Base-by-base conservation (phyloP, 1,140 invertebrate species). In the Panonychus citri region DNA sequence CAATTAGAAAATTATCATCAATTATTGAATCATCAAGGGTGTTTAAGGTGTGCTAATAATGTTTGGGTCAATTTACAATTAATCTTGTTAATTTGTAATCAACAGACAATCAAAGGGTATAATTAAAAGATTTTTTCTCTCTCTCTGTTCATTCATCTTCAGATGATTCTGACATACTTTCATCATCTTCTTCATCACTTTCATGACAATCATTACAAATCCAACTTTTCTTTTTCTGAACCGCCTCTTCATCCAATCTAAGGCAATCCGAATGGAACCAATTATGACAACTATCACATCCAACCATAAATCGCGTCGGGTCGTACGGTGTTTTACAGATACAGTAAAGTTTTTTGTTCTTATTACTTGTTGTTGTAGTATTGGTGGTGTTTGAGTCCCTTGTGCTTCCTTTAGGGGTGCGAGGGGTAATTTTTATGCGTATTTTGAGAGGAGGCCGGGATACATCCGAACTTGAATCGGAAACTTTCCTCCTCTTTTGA, bases 181-280 rank as follows among this genome's bases (percentile, higher is more conserved):
- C 27, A 12, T 27, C 24, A 26, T 51, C 49, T 37, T 34, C 52
- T 8, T 24, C 34, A 37, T 19, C 28, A 25, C 21, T 39, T 49
- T 64, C 61, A 56, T 64, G 61, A 67, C 88, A 94, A 64, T 88
- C 85, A 7, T 77, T 76, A 66, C 89, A 94, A 51, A 93, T 78
- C 59, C 74, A 78, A 65, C 88, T 84, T 24, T 86, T 83, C 65
- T 95, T 77, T 8, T 78, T 79, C 68, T 90, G 87, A 54, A 87
- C 90, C 73, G 86, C 84, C 66, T 83, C 81, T 68, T 94, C 85
- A 0, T 86, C 88, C 43, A 97, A 84, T 24, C 83, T 86, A 2
- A 97, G 88, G 68, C 94, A 98, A 62, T 86, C 81, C 2, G 89
- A 89, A 69, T 98, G 93, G 73, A 94, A 97, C 90, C 91, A 97